Evolutionary conservation across 2,888 invertebrate species (phyloP), one percentile per base, ranked within the genome.

Genomic region (Papilio gigon): DNA sequence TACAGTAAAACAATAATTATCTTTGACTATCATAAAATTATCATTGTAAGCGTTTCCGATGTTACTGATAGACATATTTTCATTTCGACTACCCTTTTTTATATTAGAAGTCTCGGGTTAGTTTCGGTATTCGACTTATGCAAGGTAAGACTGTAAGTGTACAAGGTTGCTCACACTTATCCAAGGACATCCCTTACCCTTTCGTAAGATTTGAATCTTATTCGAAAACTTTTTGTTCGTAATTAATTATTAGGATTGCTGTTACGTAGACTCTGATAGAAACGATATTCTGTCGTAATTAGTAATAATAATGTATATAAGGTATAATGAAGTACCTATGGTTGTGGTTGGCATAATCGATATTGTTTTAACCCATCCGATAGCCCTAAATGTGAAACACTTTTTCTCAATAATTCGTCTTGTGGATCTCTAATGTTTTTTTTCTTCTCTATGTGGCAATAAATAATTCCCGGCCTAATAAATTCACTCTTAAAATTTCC

Each of bases 181-280:
- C 56, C 65, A 65, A 65, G 65, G 65, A 42, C 56, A 40, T 25
- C 30, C 53, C 53, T 65, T 56, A 56, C 14, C 17, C 37, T 53
- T 27, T 30, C 9, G 12, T 27, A 40, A 30, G 64, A 53, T 64
- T 64, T 64, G 35, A 9, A 63, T 63, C 22, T 30, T 35, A 17
- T 22, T 25, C 6, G 9, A 50, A 50, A 30, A 17, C 6, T 12
- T 17, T 53, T 53, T 17, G 4, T 56, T 30, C 30, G 53, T 30
- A 56, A 56, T 56, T 30, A 56, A 30, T 9, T 30, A 9, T 56
- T 56, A n/a, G 3, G 2, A 47, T 22, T 47, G n/a, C 9, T 44
- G 14, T 17, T 22, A 11, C 11, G 22, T 47, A 47, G 4, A 22
- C 1, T 3, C 20, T 42, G 0, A 17, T n/a, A 42, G 2, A n/a